Percentiles rank a stretch among this genome's conserved stretches.
phyloP scores from a whole-genome alignment of 2,797 vertebrate genomes.

The Pampus argenteus region DNA sequence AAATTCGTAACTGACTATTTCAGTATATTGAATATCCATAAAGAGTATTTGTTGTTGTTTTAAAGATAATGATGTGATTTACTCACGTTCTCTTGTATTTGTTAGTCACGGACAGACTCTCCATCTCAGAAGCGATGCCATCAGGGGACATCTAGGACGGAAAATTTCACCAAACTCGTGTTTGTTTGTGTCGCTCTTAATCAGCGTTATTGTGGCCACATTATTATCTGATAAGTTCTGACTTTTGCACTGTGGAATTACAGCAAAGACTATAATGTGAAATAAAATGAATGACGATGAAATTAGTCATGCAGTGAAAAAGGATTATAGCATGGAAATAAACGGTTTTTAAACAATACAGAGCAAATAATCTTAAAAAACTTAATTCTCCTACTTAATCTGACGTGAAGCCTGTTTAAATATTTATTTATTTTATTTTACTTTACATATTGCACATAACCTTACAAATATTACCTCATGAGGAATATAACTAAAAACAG shows the following conservation, averaged over 20 bases:
- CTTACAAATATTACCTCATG: no score
- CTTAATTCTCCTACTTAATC: neutral
- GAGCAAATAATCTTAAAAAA: no score
- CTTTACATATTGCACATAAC: neutral
- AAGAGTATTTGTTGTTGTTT: no score
- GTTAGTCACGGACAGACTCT: conserved; percentile 73
- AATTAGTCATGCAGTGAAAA: conserved; percentile 54
- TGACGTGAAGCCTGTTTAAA: no score
- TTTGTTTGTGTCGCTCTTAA: neutral
- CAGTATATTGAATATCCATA: no score
- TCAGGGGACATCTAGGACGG: conserved; percentile 67
- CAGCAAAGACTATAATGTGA: neutral
- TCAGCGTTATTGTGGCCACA: no score
- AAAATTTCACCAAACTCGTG: neutral
- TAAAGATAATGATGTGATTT: no score
- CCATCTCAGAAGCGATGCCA: conserved; percentile 54
- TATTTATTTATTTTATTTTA: no score
- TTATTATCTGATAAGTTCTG: neutral
- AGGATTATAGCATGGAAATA: neutral
- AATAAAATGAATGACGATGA: conserved; percentile 31
- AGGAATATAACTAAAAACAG: neutral
- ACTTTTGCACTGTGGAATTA: neutral
- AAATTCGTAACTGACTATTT: no score
- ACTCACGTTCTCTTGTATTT: conserved; percentile 86
- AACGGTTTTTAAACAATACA: no score